These are phyloP conservation scores for Sminthopsis crassicaudata DNA, from an alignment of 2,113 vertebrate genomes.

Conservation along the genomic window DNA sequence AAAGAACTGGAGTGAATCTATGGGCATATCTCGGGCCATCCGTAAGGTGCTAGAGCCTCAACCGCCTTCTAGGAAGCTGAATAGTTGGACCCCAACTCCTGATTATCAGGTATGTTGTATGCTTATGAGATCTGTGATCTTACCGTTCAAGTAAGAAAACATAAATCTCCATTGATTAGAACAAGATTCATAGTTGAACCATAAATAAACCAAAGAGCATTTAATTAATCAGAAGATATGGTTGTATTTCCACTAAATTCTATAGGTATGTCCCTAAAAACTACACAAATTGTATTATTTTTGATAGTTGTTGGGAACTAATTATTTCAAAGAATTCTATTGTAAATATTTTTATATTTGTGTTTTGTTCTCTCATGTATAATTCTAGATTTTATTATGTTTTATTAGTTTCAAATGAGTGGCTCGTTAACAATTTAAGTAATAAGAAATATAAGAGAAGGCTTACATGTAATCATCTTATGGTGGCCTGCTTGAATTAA, in stretches of 20 bases:
- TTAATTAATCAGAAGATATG: accelerated
- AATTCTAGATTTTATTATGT: background rate
- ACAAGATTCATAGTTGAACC: background rate
- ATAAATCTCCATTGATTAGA: background rate
- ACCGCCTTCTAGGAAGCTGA: conserved; percentile 86
- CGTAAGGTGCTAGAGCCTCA: conserved; percentile 87
- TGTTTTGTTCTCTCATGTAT: background rate
- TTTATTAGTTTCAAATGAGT: background rate
- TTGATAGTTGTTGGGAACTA: background rate
- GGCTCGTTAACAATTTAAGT: background rate
- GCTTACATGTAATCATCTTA: background rate
- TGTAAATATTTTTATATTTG: background rate
- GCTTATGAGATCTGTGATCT: background rate
- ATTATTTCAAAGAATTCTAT: background rate
- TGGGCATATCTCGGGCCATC: conserved; percentile 72
- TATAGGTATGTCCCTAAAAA: background rate
- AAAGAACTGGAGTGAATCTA: conserved; percentile 82
- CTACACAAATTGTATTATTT: background rate
- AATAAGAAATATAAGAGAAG: background rate
- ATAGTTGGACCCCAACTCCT: conserved; percentile 85
- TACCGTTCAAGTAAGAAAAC: no score
- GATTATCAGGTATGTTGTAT: conserved; percentile 88
- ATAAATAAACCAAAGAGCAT: no score
- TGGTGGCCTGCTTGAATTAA: background rate
- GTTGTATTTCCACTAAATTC: background rate